Evolutionary conservation across 2,113 vertebrate species (phyloP).

Genomic region (Gasterosteus nipponicus): DNA sequence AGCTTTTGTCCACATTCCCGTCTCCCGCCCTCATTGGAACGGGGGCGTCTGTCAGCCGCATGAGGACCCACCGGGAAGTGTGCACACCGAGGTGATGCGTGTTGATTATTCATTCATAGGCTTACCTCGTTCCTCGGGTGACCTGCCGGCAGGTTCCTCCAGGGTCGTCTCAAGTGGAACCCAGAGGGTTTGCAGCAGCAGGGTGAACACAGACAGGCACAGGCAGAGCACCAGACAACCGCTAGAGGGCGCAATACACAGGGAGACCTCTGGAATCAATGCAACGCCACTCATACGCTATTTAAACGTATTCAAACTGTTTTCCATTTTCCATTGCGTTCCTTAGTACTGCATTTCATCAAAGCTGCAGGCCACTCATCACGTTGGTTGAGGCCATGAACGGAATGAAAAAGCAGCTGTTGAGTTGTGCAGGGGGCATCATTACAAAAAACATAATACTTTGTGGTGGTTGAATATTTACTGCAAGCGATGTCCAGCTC

Average conservation of each 20-base stretch:
- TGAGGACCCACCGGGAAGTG: slow-evolving; percentile 45
- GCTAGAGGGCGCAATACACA: slow-evolving; percentile 66
- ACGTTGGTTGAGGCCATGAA: background rate
- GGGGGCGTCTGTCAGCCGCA: slow-evolving; percentile 25
- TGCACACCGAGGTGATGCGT: background rate
- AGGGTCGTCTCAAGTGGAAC: slow-evolving; percentile 61
- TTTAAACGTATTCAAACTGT: background rate
- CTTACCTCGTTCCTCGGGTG: slow-evolving; percentile 67
- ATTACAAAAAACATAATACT: slow-evolving; percentile 8
- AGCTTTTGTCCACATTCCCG: slow-evolving; percentile 29
- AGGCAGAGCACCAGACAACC: slow-evolving; percentile 76
- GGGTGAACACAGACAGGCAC: slow-evolving; percentile 66
- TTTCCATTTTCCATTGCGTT: slow-evolving; percentile 31
- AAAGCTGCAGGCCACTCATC: slow-evolving; percentile 35
- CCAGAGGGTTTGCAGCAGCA: slow-evolving; percentile 77
- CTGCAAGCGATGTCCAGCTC: background rate
- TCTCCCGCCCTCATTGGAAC: slow-evolving; percentile 33
- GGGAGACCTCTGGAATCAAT: background rate
- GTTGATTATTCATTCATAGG: background rate
- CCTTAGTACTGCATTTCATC: slow-evolving; percentile 26
- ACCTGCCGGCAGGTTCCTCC: slow-evolving; percentile 57
- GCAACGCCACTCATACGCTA: too few species aligned
- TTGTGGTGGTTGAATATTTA: slow-evolving; percentile 6
- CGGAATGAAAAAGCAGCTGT: slow-evolving; percentile 16
- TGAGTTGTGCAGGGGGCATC: slow-evolving; percentile 2